Evolutionary conservation across 2,888 invertebrate species (phyloP).

Genomic region (Amaurobius ferox): DNA sequence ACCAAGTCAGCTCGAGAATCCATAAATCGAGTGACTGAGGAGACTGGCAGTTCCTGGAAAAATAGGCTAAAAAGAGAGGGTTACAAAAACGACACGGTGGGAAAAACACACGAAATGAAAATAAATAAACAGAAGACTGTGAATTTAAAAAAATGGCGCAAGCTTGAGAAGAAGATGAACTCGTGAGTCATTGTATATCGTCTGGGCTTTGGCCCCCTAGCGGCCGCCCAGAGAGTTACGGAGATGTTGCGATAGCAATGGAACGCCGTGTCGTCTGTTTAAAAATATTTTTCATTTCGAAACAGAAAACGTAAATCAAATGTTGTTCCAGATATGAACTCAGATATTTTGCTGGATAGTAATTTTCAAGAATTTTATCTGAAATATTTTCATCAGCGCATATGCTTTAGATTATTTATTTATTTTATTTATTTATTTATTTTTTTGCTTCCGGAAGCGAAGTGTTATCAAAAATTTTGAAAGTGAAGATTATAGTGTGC

Average conservation of each 20-base stretch:
- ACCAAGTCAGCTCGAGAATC: slow-evolving; percentile 13
- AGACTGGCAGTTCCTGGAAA: slow-evolving; percentile 24
- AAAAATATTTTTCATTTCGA: slow-evolving; percentile 3
- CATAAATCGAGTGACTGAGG: slow-evolving; percentile 23
- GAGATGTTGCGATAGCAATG: neutral
- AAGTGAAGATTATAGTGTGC: neutral
- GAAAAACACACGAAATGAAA: slow-evolving; percentile 18
- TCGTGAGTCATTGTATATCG: slow-evolving; percentile 5
- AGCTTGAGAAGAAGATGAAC: slow-evolving; percentile 5
- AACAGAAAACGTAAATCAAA: slow-evolving; percentile 1
- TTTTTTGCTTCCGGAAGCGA: neutral
- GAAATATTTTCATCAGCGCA: neutral
- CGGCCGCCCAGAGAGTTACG: neutral
- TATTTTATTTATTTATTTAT: neutral
- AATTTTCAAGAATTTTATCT: slow-evolving; percentile 16
- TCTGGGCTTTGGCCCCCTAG: neutral
- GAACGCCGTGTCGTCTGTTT: neutral
- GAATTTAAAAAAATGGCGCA: neutral
- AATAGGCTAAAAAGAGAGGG: slow-evolving; percentile 42
- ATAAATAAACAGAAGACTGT: slow-evolving; percentile 30
- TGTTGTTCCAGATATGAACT: neutral
- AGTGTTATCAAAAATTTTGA: neutral
- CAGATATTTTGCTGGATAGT: neutral
- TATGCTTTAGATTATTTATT: neutral
- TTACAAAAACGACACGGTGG: slow-evolving; percentile 20